phyloP scores from a whole-genome alignment of 2,797 vertebrate genomes.

The Orestias chungarensis region DNA sequence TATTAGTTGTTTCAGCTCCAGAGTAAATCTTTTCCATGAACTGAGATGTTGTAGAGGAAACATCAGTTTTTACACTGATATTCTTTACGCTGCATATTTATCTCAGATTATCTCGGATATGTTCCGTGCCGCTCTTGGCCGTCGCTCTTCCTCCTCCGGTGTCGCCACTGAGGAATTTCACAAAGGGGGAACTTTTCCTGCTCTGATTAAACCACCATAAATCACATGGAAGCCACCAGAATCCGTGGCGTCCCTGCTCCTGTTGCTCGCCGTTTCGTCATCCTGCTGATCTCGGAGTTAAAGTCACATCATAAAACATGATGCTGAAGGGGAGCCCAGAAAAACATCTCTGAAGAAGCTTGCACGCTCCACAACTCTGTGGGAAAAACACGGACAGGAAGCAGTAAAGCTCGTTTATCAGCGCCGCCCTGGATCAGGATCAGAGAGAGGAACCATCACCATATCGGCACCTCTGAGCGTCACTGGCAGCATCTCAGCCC shows the following conservation, averaged over 20 bases:
- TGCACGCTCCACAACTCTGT: neutral
- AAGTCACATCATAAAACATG: constrained; percentile 12
- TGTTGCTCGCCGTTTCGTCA: constrained; percentile 54
- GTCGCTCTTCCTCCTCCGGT: neutral
- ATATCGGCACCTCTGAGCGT: too few species aligned
- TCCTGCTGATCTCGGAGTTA: constrained; percentile 21
- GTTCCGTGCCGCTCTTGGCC: neutral
- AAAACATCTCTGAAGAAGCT: constrained; percentile 44
- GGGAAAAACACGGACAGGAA: neutral
- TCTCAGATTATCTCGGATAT: neutral
- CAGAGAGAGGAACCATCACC: neutral
- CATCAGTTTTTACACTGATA: too few species aligned
- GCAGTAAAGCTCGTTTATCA: neutral
- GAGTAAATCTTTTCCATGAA: neutral
- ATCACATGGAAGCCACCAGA: neutral
- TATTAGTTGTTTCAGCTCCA: too few species aligned
- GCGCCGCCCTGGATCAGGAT: neutral
- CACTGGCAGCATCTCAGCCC: too few species aligned
- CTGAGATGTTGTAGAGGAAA: neutral
- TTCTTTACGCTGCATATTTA: neutral
- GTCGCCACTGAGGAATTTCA: constrained; percentile 3
- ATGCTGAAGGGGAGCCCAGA: constrained; percentile 49
- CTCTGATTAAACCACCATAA: neutral
- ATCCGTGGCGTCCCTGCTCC: neutral
- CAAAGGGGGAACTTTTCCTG: neutral